Conservation (phyloP, 2,797 vertebrate species). For the Coccyzus lansbergi region DNA sequence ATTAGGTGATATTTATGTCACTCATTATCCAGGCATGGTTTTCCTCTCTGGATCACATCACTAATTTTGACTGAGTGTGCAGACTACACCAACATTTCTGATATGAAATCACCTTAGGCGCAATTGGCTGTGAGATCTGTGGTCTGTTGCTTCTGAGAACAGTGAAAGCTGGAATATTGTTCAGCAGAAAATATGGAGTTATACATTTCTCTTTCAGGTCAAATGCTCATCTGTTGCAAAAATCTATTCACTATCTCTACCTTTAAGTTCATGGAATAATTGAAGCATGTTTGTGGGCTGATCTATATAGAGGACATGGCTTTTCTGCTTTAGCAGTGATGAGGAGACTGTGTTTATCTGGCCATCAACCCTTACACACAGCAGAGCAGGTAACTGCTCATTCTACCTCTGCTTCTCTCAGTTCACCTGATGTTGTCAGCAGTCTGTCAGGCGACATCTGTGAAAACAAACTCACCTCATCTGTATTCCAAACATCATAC, state of each 20-base stretch:
- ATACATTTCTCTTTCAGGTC: neutral
- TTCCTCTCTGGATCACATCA: neutral
- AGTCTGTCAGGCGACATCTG: slow-evolving; percentile 10
- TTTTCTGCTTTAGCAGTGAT: neutral
- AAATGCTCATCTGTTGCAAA: neutral
- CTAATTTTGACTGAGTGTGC: neutral
- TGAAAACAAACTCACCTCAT: slow-evolving; percentile 1
- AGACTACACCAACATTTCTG: neutral
- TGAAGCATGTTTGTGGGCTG: neutral
- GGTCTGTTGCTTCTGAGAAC: neutral
- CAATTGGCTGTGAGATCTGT: neutral
- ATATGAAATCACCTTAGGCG: neutral
- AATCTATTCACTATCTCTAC: neutral
- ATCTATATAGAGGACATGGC: neutral
- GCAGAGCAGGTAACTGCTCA: neutral
- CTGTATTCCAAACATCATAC: slow-evolving; percentile 3
- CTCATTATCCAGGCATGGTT: neutral
- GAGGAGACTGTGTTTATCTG: neutral
- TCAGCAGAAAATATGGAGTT: neutral
- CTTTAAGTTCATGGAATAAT: neutral
- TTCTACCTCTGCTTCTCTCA: neutral
- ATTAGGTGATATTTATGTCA: neutral
- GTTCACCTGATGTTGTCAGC: neutral
- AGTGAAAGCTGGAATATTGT: neutral
- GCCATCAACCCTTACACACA: neutral